Conservation (phyloP, 2,888 invertebrate genomes). For the Brachylomia viminalis region DNA sequence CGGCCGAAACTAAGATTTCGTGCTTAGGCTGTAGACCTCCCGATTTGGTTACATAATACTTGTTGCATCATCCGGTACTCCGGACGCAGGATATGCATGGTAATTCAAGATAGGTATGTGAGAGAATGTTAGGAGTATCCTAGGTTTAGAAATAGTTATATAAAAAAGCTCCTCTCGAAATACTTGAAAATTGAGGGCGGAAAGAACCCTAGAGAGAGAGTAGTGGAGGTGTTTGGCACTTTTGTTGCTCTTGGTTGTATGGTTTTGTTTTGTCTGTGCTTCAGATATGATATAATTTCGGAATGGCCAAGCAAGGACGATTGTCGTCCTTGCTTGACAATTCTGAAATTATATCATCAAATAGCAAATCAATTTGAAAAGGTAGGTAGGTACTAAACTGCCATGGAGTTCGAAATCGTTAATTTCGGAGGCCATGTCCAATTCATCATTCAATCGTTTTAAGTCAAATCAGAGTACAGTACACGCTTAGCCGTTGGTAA, state of each 20-base stretch:
- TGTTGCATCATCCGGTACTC: constrained; percentile 37
- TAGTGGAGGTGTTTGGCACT: no score
- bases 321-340: no score
- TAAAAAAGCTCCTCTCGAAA: constrained; percentile 9
- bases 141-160: background rate
- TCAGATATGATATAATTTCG: no score
- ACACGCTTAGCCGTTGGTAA: background rate
- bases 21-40: no score
- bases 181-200: constrained; percentile 8
- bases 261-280: background rate
- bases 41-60: constrained; percentile 28
- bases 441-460: constrained; percentile 2
- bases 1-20: no score
- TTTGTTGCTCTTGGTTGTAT: background rate
- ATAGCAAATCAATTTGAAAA: background rate
- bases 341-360: no score
- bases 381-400: background rate
- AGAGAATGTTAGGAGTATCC: background rate
- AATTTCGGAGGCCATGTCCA: background rate
- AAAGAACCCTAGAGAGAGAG: no score
- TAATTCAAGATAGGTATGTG: background rate
- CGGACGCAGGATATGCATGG: background rate
- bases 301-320: background rate
- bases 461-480: no score
- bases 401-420: background rate